Evolutionary conservation across 2,797 vertebrate species (phyloP), one percentile per base, ranked within the genome.

Genomic region (Arvicola amphibius): DNA sequence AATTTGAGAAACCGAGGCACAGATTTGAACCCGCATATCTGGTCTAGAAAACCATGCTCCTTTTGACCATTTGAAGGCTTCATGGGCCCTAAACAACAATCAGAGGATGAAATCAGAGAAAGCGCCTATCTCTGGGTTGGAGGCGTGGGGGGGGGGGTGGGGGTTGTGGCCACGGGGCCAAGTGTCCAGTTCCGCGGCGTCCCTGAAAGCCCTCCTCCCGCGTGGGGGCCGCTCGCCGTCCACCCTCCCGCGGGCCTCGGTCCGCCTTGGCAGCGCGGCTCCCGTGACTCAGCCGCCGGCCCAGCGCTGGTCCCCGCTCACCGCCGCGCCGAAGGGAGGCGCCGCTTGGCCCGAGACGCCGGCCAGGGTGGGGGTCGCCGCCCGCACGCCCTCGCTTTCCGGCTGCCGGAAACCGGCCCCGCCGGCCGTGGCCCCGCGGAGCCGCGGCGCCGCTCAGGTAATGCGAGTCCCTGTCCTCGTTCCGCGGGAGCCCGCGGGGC

Each of bases 351-450:
- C 63, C 2, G 19, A 65, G 43, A 34, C 19, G 32, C 83, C 19
- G 21, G 83, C 32, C 43, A 0, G 21, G 43, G 32, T 32, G 17
- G 43, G 63, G 63, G 84, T 27, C 48, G 78, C 61, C 96, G n/a
- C n/a, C 37, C 65, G n/a, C 94, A 2, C 17, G 29, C 94, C 7
- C 40, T 40, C 95, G 98, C 98, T 98, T 98, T 98, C 97, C 98
- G 98, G 97, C 98, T 98, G 98, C 98, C 97, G 98, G 97, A 98
- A 98, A 97, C 94, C 90, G 94, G 96, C 69, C 84, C 83, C 71
- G 96, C 93, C 88, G 73, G 97, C 97, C 51, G 98, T 97, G 96
- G 97, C 96, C 83, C 97, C 88, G 97, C 98, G 79, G 89, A 94
- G 94, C 84, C 51, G 94, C 90, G 91, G 94, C 93, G 93, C 94